These are phyloP conservation scores for Chrysolina oricalcia DNA, from an alignment of 2,888 invertebrate species.

Conservation along the genomic window DNA sequence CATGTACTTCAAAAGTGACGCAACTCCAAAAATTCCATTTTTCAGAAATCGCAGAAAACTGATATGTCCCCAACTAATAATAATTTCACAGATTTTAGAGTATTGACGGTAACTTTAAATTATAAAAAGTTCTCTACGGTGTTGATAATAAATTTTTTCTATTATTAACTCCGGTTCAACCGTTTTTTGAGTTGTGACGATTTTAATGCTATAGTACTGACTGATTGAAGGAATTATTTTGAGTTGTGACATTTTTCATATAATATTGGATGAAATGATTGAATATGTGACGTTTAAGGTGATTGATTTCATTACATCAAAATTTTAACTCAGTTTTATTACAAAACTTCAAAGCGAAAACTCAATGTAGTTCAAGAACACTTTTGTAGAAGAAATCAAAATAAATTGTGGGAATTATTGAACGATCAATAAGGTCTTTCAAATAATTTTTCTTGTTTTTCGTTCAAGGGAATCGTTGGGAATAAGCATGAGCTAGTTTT, in stretches of 20 bases:
- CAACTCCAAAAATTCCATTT: not conserved
- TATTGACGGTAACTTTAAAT: too few species aligned
- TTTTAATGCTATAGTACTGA: constrained; percentile 7
- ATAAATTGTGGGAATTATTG: not conserved
- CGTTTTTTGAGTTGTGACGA: constrained; percentile 12
- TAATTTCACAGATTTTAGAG: constrained; percentile 12
- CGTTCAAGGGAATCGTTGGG: not conserved
- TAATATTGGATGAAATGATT: constrained; percentile 2
- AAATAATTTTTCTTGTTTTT: not conserved
- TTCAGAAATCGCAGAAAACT: constrained; percentile 12
- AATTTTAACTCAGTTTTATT: constrained; percentile 7
- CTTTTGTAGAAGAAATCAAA: constrained; percentile 9
- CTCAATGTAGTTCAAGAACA: constrained; percentile 12
- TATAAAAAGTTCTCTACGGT: too few species aligned
- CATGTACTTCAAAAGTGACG: too few species aligned
- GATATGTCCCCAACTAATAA: not conserved
- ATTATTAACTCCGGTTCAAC: constrained; percentile 5
- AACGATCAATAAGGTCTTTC: constrained; percentile 12
- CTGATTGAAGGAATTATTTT: constrained; percentile 12
- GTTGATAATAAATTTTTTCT: constrained; percentile 4
- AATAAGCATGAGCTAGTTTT: constrained; percentile 9
- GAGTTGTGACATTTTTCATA: constrained; percentile 5
- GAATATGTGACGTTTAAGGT: constrained; percentile 1
- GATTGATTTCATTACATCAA: constrained; percentile 1
- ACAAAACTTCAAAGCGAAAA: not conserved